phyloP scores from a whole-genome alignment of 35 echinoderm and acorn worm species.

The Ptychodera flava region DNA sequence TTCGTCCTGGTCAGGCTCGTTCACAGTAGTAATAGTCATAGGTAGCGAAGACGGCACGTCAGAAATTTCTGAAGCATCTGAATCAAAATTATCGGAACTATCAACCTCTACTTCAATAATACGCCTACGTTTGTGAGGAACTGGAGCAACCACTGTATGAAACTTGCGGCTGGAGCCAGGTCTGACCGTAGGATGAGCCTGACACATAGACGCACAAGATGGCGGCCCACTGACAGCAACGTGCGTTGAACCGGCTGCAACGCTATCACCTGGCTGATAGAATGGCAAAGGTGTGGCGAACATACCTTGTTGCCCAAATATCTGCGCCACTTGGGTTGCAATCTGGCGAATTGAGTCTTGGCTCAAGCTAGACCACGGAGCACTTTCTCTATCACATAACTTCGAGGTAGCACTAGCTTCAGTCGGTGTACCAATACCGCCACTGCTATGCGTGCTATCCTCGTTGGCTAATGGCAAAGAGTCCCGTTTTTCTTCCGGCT shows the following conservation, averaged over 20 bases:
- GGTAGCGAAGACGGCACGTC: neutral
- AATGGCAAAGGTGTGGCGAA: neutral
- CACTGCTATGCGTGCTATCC: neutral
- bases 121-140: neutral
- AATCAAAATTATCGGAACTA: neutral
- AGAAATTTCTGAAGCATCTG: neutral
- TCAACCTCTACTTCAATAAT: neutral
- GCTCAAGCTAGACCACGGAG: neutral
- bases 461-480: neutral
- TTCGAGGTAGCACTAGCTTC: neutral
- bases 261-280: neutral
- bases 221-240: neutral
- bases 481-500: neutral
- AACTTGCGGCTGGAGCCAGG: neutral
- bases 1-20: neutral
- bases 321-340: neutral
- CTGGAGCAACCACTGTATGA: neutral
- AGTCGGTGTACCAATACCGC: neutral
- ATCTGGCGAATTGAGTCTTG: neutral
- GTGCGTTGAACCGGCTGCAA: neutral
- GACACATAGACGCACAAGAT: neutral
- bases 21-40: neutral
- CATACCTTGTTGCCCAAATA: neutral
- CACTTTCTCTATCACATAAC: neutral
- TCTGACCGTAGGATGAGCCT: neutral